Percentiles rank a stretch among this genome's conserved stretches.
These are phyloP conservation scores for Caracal caracal DNA, from an alignment of 2,113 vertebrate genomes.

Conservation along the genomic window DNA sequence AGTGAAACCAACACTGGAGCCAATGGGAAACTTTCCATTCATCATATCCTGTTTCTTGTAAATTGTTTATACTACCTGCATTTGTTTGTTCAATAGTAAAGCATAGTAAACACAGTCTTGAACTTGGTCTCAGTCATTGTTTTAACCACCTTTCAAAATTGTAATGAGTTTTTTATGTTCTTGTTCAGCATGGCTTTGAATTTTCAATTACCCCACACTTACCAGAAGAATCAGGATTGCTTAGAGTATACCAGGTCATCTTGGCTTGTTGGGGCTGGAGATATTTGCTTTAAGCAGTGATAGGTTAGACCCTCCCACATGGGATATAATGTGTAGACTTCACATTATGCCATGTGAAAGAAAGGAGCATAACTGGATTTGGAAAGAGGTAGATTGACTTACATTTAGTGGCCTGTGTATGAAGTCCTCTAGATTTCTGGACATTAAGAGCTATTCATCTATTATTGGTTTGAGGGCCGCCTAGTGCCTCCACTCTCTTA, in stretches of 20 bases:
- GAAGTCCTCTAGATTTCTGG: neutral
- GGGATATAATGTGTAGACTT: neutral
- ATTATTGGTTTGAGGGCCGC: neutral
- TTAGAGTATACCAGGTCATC: neutral
- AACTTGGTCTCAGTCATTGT: neutral
- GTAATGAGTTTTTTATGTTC: neutral
- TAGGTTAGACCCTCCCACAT: neutral
- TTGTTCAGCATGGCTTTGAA: neutral
- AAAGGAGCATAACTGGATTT: slow-evolving; percentile 29
- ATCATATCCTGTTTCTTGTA: neutral
- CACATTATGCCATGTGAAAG: neutral
- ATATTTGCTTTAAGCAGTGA: neutral
- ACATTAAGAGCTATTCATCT: neutral
- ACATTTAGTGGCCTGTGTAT: neutral
- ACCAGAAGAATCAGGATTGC: neutral
- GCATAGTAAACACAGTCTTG: neutral
- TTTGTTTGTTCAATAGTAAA: neutral
- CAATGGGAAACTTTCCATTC: neutral
- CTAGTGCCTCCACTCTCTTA: neutral
- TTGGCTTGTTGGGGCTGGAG: neutral
- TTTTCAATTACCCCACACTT: neutral
- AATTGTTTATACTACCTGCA: neutral
- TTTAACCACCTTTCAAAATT: slow-evolving; percentile 28
- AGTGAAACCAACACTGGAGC: neutral
- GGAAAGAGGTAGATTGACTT: neutral